Percentiles rank a stretch among this genome's conserved stretches.
phyloP scores from a whole-genome alignment of 2,797 vertebrate genomes.

The Anolis apletophallus region DNA sequence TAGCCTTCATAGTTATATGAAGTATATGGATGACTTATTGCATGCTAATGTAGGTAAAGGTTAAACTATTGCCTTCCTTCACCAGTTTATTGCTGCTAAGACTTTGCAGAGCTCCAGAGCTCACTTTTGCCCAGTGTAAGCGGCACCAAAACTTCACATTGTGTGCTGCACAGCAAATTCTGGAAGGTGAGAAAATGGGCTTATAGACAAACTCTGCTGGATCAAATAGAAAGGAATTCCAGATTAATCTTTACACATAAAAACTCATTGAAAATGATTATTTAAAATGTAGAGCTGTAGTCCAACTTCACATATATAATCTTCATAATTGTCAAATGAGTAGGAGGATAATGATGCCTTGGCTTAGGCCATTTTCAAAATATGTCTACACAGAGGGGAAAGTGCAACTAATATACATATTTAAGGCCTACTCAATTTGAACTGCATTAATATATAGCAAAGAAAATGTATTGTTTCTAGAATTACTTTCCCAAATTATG shows the following conservation, averaged over 20 bases:
- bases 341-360: no score
- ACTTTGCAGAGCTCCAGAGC: not conserved
- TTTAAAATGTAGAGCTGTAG: not conserved
- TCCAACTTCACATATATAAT: constrained; percentile 6
- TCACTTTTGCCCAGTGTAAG: not conserved
- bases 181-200: not conserved
- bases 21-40: not conserved
- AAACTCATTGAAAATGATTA: not conserved
- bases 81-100: not conserved
- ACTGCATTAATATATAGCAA: constrained; percentile 43
- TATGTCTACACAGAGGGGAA: not conserved
- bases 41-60: not conserved
- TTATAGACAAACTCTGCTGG: not conserved
- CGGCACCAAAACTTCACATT: not conserved
- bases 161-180: not conserved
- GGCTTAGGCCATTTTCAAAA: not conserved
- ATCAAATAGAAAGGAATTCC: not conserved
- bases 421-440: constrained; percentile 9
- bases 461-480: constrained; percentile 22
- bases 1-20: not conserved
- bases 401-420: rapidly evolving
- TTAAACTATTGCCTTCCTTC: not conserved
- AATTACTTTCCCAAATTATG: not conserved
- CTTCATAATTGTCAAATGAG: not conserved
- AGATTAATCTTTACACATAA: not conserved